phyloP scores from a whole-genome alignment of 2,888 invertebrate species.

The Scaptomyza cyrtandrae region DNA sequence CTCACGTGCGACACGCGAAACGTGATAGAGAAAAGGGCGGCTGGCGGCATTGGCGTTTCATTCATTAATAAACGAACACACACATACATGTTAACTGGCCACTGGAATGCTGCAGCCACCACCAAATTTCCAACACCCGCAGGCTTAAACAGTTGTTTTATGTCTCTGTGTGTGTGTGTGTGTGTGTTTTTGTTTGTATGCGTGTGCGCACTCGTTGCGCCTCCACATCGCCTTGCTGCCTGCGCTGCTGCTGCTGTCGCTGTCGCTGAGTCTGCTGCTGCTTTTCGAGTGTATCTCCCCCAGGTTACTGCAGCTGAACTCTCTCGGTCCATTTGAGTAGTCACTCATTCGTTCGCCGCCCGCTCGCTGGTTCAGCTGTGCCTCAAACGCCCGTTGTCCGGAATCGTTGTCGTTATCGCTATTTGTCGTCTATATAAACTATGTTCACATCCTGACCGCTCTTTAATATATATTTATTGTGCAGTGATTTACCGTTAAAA shows the following conservation, averaged over 20 bases:
- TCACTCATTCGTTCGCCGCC: constrained; percentile 77
- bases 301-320: constrained; percentile 71
- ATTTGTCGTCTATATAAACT: constrained; percentile 33
- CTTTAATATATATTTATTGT: constrained; percentile 15
- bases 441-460: constrained; percentile 25
- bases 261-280: constrained; percentile 23
- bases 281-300: constrained; percentile 43
- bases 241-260: constrained; percentile 37
- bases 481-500: constrained; percentile 29
- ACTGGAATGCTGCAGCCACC: constrained; percentile 74
- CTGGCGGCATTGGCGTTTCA: constrained; percentile 74
- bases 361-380: constrained; percentile 79
- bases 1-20: constrained; percentile 63
- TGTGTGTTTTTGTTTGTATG: constrained; percentile 43
- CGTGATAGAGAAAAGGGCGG: constrained; percentile 47
- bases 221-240: constrained; percentile 61
- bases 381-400: constrained; percentile 57
- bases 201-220: constrained; percentile 77
- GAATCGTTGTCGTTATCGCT: constrained; percentile 25
- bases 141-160: constrained; percentile 48
- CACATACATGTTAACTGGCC: constrained; percentile 10
- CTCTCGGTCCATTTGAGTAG: constrained; percentile 77
- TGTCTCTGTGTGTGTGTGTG: constrained; percentile 8
- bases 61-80: constrained; percentile 70
- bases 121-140: constrained; percentile 64